phyloP scores from a whole-genome alignment of 1,140 invertebrate species.

The Arctopsyche grandis region DNA sequence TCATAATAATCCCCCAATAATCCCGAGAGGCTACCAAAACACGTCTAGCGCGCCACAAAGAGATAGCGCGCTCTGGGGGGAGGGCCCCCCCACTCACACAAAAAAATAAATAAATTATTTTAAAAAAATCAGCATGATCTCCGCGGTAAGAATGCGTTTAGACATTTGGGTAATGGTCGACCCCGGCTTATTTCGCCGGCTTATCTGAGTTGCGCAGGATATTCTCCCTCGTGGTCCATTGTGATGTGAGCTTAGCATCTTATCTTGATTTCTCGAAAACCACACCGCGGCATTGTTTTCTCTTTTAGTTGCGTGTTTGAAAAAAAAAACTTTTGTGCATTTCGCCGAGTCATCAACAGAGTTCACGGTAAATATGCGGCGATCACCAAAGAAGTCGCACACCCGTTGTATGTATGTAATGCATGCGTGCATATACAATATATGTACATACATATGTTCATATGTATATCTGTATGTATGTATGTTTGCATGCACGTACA shows the following conservation, averaged over 20 bases:
- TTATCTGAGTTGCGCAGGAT: not conserved
- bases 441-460: not conserved
- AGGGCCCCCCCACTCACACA: too few species aligned
- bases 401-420: too few species aligned
- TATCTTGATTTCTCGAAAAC: slow-evolving; percentile 31
- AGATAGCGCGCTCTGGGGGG: too few species aligned
- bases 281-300: slow-evolving; percentile 34
- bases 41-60: too few species aligned
- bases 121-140: too few species aligned
- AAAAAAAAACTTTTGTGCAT: not conserved
- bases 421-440: not conserved
- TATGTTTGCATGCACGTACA: not conserved
- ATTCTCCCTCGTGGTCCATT: slow-evolving; percentile 6
- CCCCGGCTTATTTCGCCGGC: not conserved
- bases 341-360: slow-evolving; percentile 12
- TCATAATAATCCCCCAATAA: too few species aligned
- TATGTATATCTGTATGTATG: not conserved
- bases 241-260: slow-evolving; percentile 20
- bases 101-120: too few species aligned
- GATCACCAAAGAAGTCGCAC: not conserved
- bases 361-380: not conserved
- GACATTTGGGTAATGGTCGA: not conserved
- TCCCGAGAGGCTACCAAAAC: too few species aligned
- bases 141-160: not conserved
- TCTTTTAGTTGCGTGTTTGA: slow-evolving; percentile 16